These are phyloP conservation scores for Trachurus trachurus DNA, from an alignment of 2,797 vertebrate genomes.

Conservation along the genomic window DNA sequence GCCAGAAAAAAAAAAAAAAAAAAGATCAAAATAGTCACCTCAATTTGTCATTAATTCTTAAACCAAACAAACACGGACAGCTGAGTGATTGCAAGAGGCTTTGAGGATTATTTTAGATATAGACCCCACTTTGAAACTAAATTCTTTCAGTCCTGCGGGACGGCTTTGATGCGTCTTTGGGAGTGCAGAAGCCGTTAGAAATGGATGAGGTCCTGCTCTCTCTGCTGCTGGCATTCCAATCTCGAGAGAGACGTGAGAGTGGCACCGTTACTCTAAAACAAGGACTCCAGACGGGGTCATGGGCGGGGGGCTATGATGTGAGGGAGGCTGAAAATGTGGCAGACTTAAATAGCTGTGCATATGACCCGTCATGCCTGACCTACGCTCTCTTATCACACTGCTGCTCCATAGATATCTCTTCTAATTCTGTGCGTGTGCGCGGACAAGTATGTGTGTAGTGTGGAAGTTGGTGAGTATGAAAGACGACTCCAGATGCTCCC, in stretches of 20 bases:
- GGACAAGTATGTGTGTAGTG: constrained; percentile 29
- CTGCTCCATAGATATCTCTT: constrained; percentile 65
- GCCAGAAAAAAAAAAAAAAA: not conserved
- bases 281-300: constrained; percentile 41
- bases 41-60: constrained; percentile 4
- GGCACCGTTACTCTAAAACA: constrained; percentile 58
- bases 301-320: constrained; percentile 42
- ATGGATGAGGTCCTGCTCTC: constrained; percentile 49
- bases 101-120: constrained; percentile 52
- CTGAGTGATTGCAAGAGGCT: constrained; percentile 22
- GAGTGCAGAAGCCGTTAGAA: constrained; percentile 18
- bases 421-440: constrained; percentile 57
- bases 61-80: constrained; percentile 33
- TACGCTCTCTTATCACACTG: constrained; percentile 64
- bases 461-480: constrained; percentile 71
- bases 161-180: constrained; percentile 46
- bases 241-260: constrained; percentile 52
- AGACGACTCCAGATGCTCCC: constrained; percentile 83
- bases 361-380: constrained; percentile 73
- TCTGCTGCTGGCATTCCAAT: constrained; percentile 56
- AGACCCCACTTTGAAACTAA: constrained; percentile 42
- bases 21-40: constrained; percentile 17
- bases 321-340: constrained; percentile 58
- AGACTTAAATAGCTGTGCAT: constrained; percentile 75
- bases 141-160: constrained; percentile 55